These are phyloP conservation scores for Petroica traversi DNA, from an alignment of 2,113 vertebrate genomes.

Conservation along the genomic window DNA sequence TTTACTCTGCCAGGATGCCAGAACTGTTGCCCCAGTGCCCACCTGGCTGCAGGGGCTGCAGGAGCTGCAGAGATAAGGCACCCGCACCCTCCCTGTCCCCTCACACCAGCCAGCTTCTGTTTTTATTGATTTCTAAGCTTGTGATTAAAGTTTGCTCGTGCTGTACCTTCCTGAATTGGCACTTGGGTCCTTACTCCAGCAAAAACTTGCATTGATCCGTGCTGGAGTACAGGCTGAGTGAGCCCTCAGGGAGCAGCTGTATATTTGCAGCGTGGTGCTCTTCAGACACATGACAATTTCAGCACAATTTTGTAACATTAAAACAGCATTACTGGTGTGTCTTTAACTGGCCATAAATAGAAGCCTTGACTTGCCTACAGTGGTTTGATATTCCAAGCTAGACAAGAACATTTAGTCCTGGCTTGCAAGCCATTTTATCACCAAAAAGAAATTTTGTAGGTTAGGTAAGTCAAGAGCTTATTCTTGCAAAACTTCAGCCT, in stretches of 20 bases:
- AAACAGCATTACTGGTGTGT: not conserved
- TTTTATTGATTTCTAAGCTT: not conserved
- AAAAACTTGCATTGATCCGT: conserved; percentile 9
- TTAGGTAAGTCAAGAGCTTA: conserved; percentile 31
- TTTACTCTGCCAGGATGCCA: not conserved
- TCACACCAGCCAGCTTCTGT: not conserved
- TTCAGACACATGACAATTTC: conserved; percentile 40
- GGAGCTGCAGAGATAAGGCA: not conserved
- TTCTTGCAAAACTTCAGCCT: conserved; percentile 23
- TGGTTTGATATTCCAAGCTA: not conserved
- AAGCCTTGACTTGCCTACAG: not conserved
- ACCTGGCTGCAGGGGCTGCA: accelerated
- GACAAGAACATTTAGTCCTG: not conserved
- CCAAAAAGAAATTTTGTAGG: not conserved
- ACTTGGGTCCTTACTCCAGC: conserved; percentile 4
- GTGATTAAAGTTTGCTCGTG: conserved; percentile 18
- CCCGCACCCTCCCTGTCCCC: not conserved
- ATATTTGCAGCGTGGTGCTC: not conserved
- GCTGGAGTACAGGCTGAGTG: conserved; percentile 1
- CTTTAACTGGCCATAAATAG: conserved; percentile 41
- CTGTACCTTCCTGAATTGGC: not conserved
- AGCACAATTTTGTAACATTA: conserved; percentile 41
- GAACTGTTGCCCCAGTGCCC: accelerated
- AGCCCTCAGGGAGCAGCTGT: not conserved
- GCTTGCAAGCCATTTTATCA: conserved; percentile 1